These are phyloP conservation scores for Coleophora flavipennella DNA, from an alignment of 2,888 invertebrate genomes.

Conservation along the genomic window DNA sequence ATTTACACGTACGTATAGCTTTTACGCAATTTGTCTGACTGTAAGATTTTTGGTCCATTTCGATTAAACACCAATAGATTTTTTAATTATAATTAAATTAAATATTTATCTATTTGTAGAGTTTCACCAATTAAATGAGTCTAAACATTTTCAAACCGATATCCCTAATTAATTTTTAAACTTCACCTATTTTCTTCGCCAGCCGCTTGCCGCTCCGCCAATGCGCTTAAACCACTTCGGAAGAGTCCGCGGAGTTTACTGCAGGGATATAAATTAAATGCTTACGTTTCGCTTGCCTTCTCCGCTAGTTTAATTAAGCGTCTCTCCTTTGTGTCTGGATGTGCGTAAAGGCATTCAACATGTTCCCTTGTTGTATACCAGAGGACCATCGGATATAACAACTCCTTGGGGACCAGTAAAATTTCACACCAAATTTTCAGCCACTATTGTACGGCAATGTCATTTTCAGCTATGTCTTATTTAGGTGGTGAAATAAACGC, in stretches of 20 bases:
- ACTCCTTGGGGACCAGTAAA: not conserved
- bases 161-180: too few relatives aligned
- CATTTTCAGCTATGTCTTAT: not conserved
- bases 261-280: conserved; percentile 72
- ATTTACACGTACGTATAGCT: too few relatives aligned
- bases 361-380: conserved; percentile 45
- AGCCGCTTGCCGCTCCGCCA: conserved; percentile 27
- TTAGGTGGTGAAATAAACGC: too few relatives aligned
- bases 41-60: too few relatives aligned
- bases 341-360: conserved; percentile 62
- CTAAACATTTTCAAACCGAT: too few relatives aligned
- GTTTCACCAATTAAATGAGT: too few relatives aligned
- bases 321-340: conserved; percentile 60
- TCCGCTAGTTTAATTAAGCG: conserved; percentile 70
- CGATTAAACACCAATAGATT: too few relatives aligned
- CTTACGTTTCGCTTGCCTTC: conserved; percentile 68
- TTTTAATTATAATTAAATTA: too few relatives aligned
- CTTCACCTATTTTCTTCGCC: not conserved
- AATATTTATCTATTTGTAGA: too few relatives aligned
- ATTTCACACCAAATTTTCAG: not conserved
- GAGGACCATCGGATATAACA: conserved; percentile 22
- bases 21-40: too few relatives aligned
- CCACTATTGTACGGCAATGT: too few relatives aligned
- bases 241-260: conserved; percentile 66
- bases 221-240: conserved; percentile 30